Evolutionary conservation across 2,113 vertebrate genomes (phyloP), one percentile per base, ranked within the genome.

Genomic region (Cyanoderma ruficeps): DNA sequence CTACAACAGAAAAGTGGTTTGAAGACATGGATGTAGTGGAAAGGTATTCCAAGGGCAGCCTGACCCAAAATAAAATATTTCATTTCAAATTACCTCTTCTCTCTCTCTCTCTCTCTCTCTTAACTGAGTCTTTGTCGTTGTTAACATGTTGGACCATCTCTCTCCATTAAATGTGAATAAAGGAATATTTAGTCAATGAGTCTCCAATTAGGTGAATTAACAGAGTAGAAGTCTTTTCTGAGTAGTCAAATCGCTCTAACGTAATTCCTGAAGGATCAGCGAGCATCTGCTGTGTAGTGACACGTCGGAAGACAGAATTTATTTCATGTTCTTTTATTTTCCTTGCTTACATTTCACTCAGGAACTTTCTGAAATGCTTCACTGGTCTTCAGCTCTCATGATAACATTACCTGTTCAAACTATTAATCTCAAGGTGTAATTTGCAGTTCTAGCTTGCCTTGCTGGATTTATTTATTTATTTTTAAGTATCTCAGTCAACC

Each of bases 121-220:
- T 27, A 85, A 77, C 74, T 23, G 57, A 56, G 74, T 33, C 60
- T 80, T 85, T 83, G 28, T 57, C 82, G 75, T 47, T 69, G 14
- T 21, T 52, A 78, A 44, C 15, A 21, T 41, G 55, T 31, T 59
- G 30, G 67, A 35, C n/a, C 57, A 63, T 10, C 16, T 92, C 53
- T 75, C 35, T 76, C 35, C 57, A 60, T 84, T 78, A 91, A 89
- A 42, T 84, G 25, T 77, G 52, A 92, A 60, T 91, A 79, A 88
- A 94, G 21, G 53, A 83, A 94, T 20, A 57, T 82, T 95, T 70
- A 88, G 83, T 89, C 89, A 96, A 59, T 87, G 60, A 83, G 71
- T 25, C 68, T 63, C 23, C 35, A 91, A 94, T 95, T 86, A 92
- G 35, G 68, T 79, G 52, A 94, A 97, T 95, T 96, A 96, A 80